Percentiles rank a stretch among this genome's conserved stretches.
These are phyloP conservation scores for Antedon mediterranea DNA, from an alignment of 53 echinoderm and acorn worm species.

Conservation along the genomic window DNA sequence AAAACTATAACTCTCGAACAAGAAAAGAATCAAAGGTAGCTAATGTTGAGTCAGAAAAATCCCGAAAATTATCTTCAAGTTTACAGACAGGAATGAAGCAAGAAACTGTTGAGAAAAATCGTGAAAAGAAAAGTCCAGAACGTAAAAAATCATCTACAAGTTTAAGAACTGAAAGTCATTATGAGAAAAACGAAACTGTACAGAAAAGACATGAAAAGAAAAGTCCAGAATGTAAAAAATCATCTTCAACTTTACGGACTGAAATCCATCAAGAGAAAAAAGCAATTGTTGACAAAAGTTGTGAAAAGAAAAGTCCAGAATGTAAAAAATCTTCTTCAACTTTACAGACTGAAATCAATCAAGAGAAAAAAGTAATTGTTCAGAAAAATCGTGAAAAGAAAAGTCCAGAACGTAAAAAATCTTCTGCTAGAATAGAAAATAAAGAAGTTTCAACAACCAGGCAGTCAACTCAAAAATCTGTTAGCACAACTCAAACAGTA, in stretches of 20 bases:
- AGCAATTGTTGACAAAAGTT: not conserved
- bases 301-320: not conserved
- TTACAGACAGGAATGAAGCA: not conserved
- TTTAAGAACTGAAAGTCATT: too few species aligned
- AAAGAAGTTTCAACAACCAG: not conserved
- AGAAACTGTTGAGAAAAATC: not conserved
- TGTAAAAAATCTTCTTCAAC: not conserved
- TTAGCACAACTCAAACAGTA: not conserved
- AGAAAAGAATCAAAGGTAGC: not conserved
- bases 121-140: not conserved
- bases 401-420: not conserved
- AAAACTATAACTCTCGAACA: not conserved
- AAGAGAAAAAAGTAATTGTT: too few species aligned
- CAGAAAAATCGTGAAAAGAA: not conserved
- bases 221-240: not conserved
- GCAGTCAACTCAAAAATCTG: not conserved
- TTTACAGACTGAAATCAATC: too few species aligned
- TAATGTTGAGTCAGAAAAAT: not conserved
- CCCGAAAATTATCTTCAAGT: not conserved
- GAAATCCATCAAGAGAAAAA: too few species aligned
- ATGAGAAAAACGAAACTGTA: not conserved
- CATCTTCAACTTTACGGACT: not conserved
- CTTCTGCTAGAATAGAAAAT: not conserved
- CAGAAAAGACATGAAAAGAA: not conserved
- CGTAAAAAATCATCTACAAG: not conserved